Conservation (phyloP, 1,140 invertebrate species). For the Ladona fulva region DNA sequence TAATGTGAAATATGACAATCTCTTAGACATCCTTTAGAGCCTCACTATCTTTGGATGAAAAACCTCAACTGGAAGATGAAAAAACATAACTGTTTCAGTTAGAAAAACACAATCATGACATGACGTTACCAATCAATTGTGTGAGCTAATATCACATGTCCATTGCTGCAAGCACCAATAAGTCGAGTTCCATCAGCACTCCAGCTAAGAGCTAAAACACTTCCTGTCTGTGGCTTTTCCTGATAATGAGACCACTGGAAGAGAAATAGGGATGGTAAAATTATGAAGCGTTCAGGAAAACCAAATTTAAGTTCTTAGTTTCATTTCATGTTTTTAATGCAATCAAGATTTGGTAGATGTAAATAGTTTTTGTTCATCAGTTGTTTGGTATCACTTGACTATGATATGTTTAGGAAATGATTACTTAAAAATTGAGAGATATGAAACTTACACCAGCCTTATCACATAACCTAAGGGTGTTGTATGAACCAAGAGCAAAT, state of each 20-base stretch:
- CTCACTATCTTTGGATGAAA: no score
- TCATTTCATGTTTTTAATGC: no score
- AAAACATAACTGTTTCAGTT: no score
- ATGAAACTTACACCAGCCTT: conserved; percentile 71
- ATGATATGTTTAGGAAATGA: no score
- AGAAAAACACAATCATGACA: background rate
- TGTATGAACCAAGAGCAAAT: conserved; percentile 89
- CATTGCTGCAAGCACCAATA: conserved; percentile 84
- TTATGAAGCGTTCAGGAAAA: background rate
- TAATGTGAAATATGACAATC: no score
- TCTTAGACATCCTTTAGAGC: no score
- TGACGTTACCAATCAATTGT: conserved; percentile 70
- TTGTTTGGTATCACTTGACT: no score
- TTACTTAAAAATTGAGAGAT: background rate
- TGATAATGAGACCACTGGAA: conserved; percentile 88
- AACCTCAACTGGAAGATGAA: no score
- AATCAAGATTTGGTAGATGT: no score
- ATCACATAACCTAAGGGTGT: conserved; percentile 86
- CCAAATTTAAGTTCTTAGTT: no score
- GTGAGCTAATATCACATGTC: conserved; percentile 82
- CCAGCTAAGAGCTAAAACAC: conserved; percentile 83
- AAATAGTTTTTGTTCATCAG: no score
- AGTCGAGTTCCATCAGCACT: conserved; percentile 92
- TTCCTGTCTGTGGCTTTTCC: conserved; percentile 75
- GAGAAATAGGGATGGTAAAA: background rate